Evolutionary conservation across 1,140 invertebrate genomes (phyloP), one percentile per base, ranked within the genome.

Genomic region (Eupeodes corollae): DNA sequence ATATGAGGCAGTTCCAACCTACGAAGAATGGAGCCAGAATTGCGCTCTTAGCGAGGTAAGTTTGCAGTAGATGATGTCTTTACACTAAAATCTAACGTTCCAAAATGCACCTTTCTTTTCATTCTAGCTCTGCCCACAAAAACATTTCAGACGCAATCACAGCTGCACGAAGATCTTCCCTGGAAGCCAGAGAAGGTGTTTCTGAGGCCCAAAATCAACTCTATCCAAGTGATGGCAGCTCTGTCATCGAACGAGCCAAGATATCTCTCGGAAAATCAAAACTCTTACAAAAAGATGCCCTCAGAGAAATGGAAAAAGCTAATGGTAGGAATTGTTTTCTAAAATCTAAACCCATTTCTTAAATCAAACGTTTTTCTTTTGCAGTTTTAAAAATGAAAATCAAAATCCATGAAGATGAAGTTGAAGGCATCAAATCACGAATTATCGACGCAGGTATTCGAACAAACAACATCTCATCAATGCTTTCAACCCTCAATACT

Each of bases 111-210:
- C 47, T 48, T 26, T 34, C 30, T 18, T 45, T 37, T 37, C 12
- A 3, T 30, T 47, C 12, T 1, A 90, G 88, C 35, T 78, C 79
- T 44, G 88, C 84, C 0, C 92, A 91, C 64, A 75, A 86, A 55
- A 80, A 81, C 53, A 91, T 95, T 44, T 78, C 85, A 0, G 61
- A 76, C 14, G 77, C 79, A 19, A 84, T 84, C 0, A 60, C 71
- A n/a, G 73, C 76, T 47, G 88, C 88, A 0, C 72, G 75, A 14
- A 60, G 70, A 31, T 76, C 80, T 12, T 76, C 81, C 1, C 68
- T 79, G 21, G 66, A 76, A 32, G 75, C 79, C 26, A 73, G 76
- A 39, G 70, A 74, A 41, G 70, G 73, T 45, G 77, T 77, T 50
- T 59, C 55, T 41, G 49, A 52, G 35, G 59, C 63, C 50, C 63